A percentile compares a stretch with the other conserved stretches of the same genome.
Conservation (phyloP, 2,888 invertebrate species). For the Macaria liturata region DNA sequence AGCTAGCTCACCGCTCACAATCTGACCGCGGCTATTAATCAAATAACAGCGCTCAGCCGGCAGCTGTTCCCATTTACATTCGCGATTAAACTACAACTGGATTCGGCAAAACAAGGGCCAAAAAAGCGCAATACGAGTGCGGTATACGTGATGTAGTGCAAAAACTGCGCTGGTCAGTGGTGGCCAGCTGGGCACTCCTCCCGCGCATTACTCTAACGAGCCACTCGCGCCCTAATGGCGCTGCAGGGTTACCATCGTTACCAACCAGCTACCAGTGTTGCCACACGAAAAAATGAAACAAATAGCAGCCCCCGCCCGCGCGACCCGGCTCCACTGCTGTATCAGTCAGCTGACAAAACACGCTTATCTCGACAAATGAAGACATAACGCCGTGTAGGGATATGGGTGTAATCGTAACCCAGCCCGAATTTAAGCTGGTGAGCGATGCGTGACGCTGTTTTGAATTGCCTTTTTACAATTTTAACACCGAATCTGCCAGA, state of each 20-base stretch:
- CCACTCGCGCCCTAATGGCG: conserved; percentile 67
- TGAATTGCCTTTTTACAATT: conserved; percentile 25
- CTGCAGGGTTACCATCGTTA: conserved; percentile 55
- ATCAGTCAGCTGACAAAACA: conserved; percentile 70
- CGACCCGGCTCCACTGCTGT: conserved; percentile 62
- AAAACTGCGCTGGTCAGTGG: conserved; percentile 58
- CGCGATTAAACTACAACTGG: conserved; percentile 38
- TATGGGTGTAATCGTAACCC: conserved; percentile 40
- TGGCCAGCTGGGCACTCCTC: conserved; percentile 74
- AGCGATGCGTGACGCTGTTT: conserved; percentile 30
- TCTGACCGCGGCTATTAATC: conserved; percentile 18
- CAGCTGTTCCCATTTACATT: conserved; percentile 33
- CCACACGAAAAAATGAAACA: conserved; percentile 66
- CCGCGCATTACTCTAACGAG: conserved; percentile 80
- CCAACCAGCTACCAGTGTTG: conserved; percentile 48
- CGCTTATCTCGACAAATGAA: conserved; percentile 62
- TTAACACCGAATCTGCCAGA: conserved; percentile 16
- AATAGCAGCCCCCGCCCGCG: conserved; percentile 60
- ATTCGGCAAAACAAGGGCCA: conserved; percentile 36
- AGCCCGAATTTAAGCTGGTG: conserved; percentile 39
- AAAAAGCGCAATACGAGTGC: conserved; percentile 52
- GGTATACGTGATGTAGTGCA: conserved; percentile 69
- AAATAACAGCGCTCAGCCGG: conserved; percentile 10
- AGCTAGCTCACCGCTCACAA: conserved; percentile 5
- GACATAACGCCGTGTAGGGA: conserved; percentile 45